Base-by-base conservation (phyloP, 92 coral and sea anemone genomes). In the Palythoa heliodiscus region DNA sequence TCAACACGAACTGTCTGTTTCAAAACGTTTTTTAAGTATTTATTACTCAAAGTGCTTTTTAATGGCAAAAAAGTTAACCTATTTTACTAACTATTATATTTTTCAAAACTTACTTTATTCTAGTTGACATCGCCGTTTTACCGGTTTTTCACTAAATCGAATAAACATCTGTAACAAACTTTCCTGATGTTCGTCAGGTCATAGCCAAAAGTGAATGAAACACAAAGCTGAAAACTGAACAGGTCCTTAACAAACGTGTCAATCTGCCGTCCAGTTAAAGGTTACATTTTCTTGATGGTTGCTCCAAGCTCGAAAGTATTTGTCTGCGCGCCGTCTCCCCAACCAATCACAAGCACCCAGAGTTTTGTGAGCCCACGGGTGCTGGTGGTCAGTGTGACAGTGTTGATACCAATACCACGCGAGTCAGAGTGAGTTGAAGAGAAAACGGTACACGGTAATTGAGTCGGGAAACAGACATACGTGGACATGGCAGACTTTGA, bases 401-500 rank as follows among this genome's bases (percentile, higher is more conserved):
- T 71, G 79, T 92, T 92, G 84, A 90, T 87, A 76, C 90, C 92
- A 43, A 87, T 92, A 75, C 95, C 95, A 54, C 95, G 93, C 16
- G 95, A 85, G 77, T 92, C 95, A 61, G 19, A 76, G 55, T 92
- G 91, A 19, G 87, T 87, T 24, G 95, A 86, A 69, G 90, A 85
- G 4, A 70, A 25, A 2, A 89, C 91, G 38, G 68, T 24, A 54
- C 95, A 92, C 50, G 91, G 93, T 24, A 71, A 15, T 81, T 87
- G 88, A 57, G 40, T 78, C 11, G 93, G 95, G 24, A 87, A 78
- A 40, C 95, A 92, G 29, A 82, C 93, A 52, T 92, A 92, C 1
- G 95, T 92, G 7, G 95, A 69, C 95, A 92, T 92, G 73, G 95
- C 93, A 20, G 95, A 92, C 78, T 87, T 73, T 64, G 95, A 92